These are phyloP conservation scores for Clunio marinus DNA, from an alignment of 2,888 invertebrate species.

Conservation along the genomic window DNA sequence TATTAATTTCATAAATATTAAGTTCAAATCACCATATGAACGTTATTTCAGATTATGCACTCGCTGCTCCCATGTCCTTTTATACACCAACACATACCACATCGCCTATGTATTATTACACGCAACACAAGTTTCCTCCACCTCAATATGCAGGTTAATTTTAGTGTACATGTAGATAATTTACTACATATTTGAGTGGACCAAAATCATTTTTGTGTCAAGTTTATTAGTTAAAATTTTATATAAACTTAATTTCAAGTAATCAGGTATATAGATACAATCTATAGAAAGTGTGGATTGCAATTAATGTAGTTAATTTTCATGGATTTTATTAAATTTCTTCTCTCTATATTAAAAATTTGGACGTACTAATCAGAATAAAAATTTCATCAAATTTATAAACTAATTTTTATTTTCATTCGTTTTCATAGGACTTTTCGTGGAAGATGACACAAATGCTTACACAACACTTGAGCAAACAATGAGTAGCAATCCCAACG, in stretches of 20 bases:
- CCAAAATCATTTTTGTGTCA: too few species aligned
- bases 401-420: constrained; percentile 11
- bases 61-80: not conserved
- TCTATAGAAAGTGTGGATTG: too few species aligned
- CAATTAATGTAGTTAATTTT: not conserved
- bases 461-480: constrained; percentile 82
- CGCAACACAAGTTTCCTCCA: constrained; percentile 47
- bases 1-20: too few species aligned
- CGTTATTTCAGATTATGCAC: constrained; percentile 37
- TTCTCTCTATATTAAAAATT: too few species aligned
- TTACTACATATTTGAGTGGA: too few species aligned
- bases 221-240: too few species aligned
- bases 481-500: constrained; percentile 84
- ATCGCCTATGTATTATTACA: not conserved
- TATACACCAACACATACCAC: not conserved
- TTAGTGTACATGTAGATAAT: not conserved
- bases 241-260: too few species aligned
- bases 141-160: constrained; percentile 44
- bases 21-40: too few species aligned
- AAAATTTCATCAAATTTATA: too few species aligned
- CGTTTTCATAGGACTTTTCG: constrained; percentile 63
- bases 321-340: too few species aligned
- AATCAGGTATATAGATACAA: too few species aligned
- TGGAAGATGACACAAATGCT: constrained; percentile 76
- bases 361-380: too few species aligned